phyloP scores from a whole-genome alignment of 2,113 vertebrate genomes.

The Pelecanoides urinatrix region DNA sequence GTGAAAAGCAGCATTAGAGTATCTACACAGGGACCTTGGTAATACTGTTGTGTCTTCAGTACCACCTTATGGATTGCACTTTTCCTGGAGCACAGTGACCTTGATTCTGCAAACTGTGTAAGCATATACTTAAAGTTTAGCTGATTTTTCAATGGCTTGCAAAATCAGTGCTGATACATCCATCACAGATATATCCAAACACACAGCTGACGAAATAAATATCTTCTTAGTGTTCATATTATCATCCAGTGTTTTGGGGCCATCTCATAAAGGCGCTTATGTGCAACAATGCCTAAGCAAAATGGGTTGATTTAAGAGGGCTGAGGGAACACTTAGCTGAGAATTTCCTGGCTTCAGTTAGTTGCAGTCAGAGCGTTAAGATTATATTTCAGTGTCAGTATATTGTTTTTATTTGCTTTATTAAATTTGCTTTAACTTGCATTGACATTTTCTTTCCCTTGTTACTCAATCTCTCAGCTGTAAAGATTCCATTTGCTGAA shows the following conservation, averaged over 20 bases:
- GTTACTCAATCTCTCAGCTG: slow-evolving; percentile 23
- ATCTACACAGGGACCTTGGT: neutral
- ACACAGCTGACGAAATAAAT: slow-evolving; percentile 41
- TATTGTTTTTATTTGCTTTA: slow-evolving; percentile 62
- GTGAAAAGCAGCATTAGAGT: neutral
- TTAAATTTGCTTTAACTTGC: slow-evolving; percentile 67
- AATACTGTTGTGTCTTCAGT: neutral
- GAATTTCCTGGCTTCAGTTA: slow-evolving; percentile 56
- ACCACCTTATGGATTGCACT: neutral
- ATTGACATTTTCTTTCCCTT: slow-evolving; percentile 54
- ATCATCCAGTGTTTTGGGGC: slow-evolving; percentile 63
- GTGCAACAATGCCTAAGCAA: slow-evolving; percentile 62
- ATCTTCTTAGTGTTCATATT: slow-evolving; percentile 34
- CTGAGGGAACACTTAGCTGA: slow-evolving; percentile 48
- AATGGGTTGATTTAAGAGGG: slow-evolving; percentile 59
- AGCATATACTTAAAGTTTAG: neutral
- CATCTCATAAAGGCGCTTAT: slow-evolving; percentile 45
- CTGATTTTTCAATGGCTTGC: neutral
- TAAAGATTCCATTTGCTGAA: slow-evolving; percentile 2
- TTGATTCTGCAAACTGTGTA: neutral
- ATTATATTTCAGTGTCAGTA: slow-evolving; percentile 56
- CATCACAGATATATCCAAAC: slow-evolving; percentile 3
- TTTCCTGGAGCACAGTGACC: neutral
- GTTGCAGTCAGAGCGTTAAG: slow-evolving; percentile 24
- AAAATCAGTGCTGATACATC: neutral